A percentile compares a stretch with the other conserved stretches of the same genome.
Conservation (phyloP, 2,888 invertebrate genomes). For the Amblyjoppa proteus region DNA sequence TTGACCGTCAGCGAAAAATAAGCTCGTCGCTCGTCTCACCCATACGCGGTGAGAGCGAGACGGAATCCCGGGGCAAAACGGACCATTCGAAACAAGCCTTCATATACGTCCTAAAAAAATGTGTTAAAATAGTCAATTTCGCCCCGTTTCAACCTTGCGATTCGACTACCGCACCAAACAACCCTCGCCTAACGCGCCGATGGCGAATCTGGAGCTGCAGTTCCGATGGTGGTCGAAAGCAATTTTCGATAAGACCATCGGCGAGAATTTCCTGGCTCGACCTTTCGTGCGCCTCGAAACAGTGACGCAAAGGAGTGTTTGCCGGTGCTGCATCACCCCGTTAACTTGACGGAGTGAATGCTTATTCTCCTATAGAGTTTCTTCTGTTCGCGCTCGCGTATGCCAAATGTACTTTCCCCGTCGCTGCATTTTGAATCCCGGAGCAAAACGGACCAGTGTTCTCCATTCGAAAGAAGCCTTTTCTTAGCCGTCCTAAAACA, state of each 20-base stretch:
- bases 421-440: constrained; percentile 55
- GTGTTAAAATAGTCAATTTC: not conserved
- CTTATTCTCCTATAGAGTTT: constrained; percentile 54
- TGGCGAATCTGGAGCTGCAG: not conserved
- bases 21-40: not conserved
- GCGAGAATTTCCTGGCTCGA: constrained; percentile 30
- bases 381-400: constrained; percentile 42
- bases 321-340: constrained; percentile 24
- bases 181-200: not conserved
- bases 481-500: no score
- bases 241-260: constrained; percentile 58
- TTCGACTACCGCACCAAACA: not conserved
- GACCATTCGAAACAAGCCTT: no score
- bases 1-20: not conserved
- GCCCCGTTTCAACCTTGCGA: not conserved
- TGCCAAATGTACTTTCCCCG: constrained; percentile 34
- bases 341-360: constrained; percentile 44
- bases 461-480: no score
- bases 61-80: no score
- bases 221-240: constrained; percentile 35
- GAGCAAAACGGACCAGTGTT: no score
- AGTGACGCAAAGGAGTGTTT: constrained; percentile 45
- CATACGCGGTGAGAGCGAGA: not conserved
- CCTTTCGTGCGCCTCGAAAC: constrained; percentile 36
- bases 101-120: no score